Percentiles rank a stretch among this genome's conserved stretches.
These are phyloP conservation scores for Allygus modestus DNA, from an alignment of 2,888 invertebrate species.

Conservation along the genomic window DNA sequence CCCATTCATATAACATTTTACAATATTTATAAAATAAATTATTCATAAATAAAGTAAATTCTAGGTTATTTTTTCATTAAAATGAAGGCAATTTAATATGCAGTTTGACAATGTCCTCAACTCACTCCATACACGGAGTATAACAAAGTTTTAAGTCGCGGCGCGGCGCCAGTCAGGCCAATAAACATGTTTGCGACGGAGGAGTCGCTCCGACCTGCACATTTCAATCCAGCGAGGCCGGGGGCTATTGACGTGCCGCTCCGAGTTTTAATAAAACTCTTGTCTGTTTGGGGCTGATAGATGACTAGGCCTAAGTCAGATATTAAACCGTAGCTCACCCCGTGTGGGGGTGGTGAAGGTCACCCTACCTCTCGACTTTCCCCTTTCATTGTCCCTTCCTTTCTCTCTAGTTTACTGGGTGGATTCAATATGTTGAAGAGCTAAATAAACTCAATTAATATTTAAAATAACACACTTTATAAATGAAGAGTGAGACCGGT, in stretches of 20 bases:
- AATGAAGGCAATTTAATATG: no score
- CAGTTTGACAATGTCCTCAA: no score
- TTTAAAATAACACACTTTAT: no score
- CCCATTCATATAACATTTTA: no score
- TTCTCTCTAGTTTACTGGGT: conserved; percentile 51
- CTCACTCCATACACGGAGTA: no score
- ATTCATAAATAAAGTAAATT: no score
- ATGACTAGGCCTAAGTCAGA: conserved; percentile 77
- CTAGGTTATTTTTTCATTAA: no score
- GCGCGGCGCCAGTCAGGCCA: background rate
- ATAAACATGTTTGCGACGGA: conserved; percentile 11
- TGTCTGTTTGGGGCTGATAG: conserved; percentile 78
- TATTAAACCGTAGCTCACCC: conserved; percentile 74
- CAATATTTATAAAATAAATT: no score
- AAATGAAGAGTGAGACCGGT: no score
- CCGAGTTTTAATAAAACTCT: conserved; percentile 78
- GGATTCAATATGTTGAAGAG: conserved; percentile 29
- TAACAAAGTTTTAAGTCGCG: no score
- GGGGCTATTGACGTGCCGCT: conserved; percentile 75
- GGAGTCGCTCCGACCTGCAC: conserved; percentile 60
- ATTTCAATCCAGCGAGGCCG: conserved; percentile 63
- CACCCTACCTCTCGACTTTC: conserved; percentile 36
- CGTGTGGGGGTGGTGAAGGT: conserved; percentile 20
- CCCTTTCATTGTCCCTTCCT: conserved; percentile 32
- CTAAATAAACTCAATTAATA: background rate